Conservation (phyloP, 2,888 invertebrate genomes). For the Pseudoips prasinana region DNA sequence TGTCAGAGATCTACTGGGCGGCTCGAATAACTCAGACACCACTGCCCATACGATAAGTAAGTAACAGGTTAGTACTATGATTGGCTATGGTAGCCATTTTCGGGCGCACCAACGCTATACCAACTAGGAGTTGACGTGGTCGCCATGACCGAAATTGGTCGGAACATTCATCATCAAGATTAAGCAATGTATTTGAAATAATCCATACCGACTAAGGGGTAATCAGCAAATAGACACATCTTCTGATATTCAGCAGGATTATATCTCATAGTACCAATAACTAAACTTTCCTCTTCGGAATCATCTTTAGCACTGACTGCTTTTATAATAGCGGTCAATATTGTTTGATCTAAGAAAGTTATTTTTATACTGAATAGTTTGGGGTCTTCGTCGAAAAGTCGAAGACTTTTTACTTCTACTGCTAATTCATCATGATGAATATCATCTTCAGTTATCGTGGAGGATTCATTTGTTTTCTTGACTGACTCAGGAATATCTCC, state of each 20-base stretch:
- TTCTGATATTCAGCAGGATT: conserved; percentile 69
- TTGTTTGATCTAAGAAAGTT: conserved; percentile 51
- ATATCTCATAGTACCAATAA: conserved; percentile 51
- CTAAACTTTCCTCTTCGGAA: conserved; percentile 23
- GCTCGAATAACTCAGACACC: too few species aligned
- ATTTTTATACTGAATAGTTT: conserved; percentile 46
- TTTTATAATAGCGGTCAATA: conserved; percentile 45
- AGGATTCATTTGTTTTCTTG: neutral
- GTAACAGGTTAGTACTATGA: too few species aligned
- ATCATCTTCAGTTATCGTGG: neutral
- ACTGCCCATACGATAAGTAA: too few species aligned
- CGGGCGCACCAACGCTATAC: too few species aligned
- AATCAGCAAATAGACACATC: conserved; percentile 62
- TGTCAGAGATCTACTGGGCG: too few species aligned
- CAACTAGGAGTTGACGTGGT: too few species aligned
- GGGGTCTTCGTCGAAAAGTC: conserved; percentile 42
- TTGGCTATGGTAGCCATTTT: too few species aligned
- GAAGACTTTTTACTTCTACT: conserved; percentile 48
- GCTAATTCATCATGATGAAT: conserved; percentile 44
- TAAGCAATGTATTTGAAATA: too few species aligned
- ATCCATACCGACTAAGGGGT: conserved; percentile 62
- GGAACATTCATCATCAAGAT: too few species aligned
- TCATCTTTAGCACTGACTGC: conserved; percentile 39
- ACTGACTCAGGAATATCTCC: too few species aligned
- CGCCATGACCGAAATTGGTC: too few species aligned